A percentile compares a stretch with the other conserved stretches of the same genome.
These are phyloP conservation scores for Metridium senile DNA, from an alignment of 92 coral and sea anemone species.

Conservation along the genomic window DNA sequence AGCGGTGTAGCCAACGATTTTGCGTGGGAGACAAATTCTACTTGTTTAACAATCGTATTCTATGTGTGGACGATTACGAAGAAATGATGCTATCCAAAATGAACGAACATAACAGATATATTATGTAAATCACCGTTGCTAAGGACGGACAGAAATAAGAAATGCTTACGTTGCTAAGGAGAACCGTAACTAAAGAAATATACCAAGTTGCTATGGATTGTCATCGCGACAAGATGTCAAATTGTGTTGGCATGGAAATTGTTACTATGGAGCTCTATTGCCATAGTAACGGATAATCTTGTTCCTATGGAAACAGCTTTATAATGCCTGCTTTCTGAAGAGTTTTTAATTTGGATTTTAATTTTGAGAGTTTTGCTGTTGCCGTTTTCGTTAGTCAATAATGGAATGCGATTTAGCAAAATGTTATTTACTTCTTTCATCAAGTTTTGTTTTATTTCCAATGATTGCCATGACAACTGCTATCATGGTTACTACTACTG, in stretches of 20 bases:
- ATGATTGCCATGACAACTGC: no score
- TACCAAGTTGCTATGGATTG: background rate
- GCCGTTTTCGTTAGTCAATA: no score
- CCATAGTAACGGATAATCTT: background rate
- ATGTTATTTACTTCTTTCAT: no score
- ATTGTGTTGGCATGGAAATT: background rate
- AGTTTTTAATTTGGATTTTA: background rate
- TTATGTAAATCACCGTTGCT: conserved; percentile 36
- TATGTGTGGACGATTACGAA: conserved; percentile 92
- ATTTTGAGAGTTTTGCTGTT: background rate
- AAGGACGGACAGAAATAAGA: background rate
- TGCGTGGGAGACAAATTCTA: conserved; percentile 99
- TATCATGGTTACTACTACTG: no score
- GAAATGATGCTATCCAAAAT: conserved; percentile 82
- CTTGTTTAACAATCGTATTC: conserved; percentile 85
- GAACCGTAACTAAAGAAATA: background rate
- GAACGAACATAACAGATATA: conserved; percentile 65
- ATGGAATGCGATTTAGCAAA: no score
- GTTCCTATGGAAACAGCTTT: conserved; percentile 8
- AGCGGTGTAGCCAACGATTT: conserved; percentile 94
- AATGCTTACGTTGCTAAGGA: background rate
- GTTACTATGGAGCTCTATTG: background rate
- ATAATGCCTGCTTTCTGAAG: background rate
- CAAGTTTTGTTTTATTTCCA: no score
- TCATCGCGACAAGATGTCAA: background rate